Evolutionary conservation across 2,888 invertebrate species (phyloP).

Genomic region (Cheilosia soror): DNA sequence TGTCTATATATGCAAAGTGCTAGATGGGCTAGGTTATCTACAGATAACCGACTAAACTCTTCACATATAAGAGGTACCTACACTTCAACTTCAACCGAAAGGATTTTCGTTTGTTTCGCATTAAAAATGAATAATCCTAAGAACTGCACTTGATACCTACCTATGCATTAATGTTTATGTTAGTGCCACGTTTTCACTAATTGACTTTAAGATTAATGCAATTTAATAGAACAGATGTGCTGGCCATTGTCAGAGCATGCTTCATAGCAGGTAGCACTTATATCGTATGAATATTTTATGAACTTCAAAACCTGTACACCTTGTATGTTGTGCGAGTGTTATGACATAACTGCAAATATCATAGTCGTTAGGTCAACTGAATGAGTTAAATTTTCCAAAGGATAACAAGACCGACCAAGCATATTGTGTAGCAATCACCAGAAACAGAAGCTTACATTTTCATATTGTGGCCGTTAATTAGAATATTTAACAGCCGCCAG

Average conservation of each 20-base stretch:
- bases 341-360: not conserved
- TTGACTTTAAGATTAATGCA: constrained; percentile 64
- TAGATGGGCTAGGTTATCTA: no score
- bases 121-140: no score
- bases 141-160: no score
- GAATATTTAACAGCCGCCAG: constrained; percentile 48
- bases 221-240: constrained; percentile 59
- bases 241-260: constrained; percentile 3
- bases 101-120: no score
- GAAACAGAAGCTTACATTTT: constrained; percentile 37
- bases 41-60: no score
- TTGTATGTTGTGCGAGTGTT: constrained; percentile 34
- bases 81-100: no score
- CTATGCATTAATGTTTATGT: no score
- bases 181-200: constrained; percentile 12
- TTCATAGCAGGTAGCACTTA: constrained; percentile 37
- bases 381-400: constrained; percentile 63
- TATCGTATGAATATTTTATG: constrained; percentile 67
- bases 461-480: constrained; percentile 52
- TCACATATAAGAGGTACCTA: no score
- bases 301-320: constrained; percentile 14
- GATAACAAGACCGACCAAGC: constrained; percentile 44
- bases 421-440: constrained; percentile 55
- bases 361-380: constrained; percentile 59
- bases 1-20: no score